These are phyloP conservation scores for Leuctra nigra DNA, from an alignment of 2,888 invertebrate genomes.

Conservation along the genomic window DNA sequence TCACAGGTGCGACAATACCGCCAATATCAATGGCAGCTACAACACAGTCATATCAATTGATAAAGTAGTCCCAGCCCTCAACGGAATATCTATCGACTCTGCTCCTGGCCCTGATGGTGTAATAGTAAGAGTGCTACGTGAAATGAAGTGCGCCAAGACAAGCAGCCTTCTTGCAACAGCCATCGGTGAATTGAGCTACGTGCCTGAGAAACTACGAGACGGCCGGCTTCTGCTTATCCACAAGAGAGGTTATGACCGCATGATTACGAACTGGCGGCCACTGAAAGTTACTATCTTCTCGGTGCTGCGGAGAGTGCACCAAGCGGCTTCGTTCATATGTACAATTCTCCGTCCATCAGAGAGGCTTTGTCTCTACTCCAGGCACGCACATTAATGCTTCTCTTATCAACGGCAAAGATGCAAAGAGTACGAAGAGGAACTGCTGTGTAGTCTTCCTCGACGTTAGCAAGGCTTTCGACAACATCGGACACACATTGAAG, in stretches of 20 bases:
- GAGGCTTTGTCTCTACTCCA: background rate
- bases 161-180: background rate
- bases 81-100: background rate
- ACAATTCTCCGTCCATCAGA: background rate
- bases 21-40: too few relatives aligned
- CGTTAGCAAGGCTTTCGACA: background rate
- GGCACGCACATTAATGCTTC: background rate
- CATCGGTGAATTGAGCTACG: background rate
- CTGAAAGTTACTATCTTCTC: background rate
- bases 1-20: too few relatives aligned
- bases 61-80: background rate
- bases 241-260: background rate
- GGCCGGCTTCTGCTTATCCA: background rate
- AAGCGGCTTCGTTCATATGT: background rate
- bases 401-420: background rate
- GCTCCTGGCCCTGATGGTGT: background rate
- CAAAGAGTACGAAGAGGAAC: background rate
- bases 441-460: background rate
- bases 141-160: background rate
- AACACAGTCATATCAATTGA: too few relatives aligned
- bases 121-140: background rate
- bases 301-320: background rate
- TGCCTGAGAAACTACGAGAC: background rate
- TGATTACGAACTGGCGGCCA: background rate
- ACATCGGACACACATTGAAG: background rate